Evolutionary conservation across 2,888 invertebrate species (phyloP), one percentile per base, ranked within the genome.

Genomic region (Erebia palarica): DNA sequence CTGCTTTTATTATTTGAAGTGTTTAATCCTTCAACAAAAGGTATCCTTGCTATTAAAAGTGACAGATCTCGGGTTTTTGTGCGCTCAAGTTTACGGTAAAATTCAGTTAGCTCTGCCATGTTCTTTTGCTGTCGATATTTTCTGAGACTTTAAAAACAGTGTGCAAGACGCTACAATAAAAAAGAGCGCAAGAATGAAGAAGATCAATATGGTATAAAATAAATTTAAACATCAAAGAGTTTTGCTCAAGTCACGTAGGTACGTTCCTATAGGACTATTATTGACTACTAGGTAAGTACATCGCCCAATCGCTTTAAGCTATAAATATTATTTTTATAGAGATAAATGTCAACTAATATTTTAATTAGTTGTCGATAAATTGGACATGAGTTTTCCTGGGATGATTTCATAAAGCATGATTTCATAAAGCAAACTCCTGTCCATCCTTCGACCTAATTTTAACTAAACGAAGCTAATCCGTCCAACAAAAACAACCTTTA

Each of bases 11-110:
- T 8, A 27, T 55, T 83, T 83, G 74, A 86, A 85, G 86, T 85
- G 86, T 83, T 85, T 84, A 87, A 90, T 87, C 87, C 79, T 73
- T 21, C 13, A 42, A 76, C 84, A 88, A 86, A 88, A 87, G 82
- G 79, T 76, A 71, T 78, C 77, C 77, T 78, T 69, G 76, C 82
- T 86, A 90, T 89, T 87, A 84, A 85, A 86, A 87, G 78, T 92
- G 92, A 92, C 92, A 86, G 86, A 89, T 91, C 90, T 88, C 80
- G 75, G 81, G 72, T 79, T 82, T 87, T 89, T 89, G 87, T 89
- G 74, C 72, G 53, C 11, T n/a, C 16, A 44, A 63, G 47, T 64
- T 47, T 68, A 69, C 55, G 61, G 63, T 71, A 74, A 70, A 65
- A 70, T 73, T 42, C 27, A 16, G 13, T 42, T 55, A 9, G 42